phyloP scores from a whole-genome alignment of 2,797 vertebrate species.

The Chelmon rostratus region DNA sequence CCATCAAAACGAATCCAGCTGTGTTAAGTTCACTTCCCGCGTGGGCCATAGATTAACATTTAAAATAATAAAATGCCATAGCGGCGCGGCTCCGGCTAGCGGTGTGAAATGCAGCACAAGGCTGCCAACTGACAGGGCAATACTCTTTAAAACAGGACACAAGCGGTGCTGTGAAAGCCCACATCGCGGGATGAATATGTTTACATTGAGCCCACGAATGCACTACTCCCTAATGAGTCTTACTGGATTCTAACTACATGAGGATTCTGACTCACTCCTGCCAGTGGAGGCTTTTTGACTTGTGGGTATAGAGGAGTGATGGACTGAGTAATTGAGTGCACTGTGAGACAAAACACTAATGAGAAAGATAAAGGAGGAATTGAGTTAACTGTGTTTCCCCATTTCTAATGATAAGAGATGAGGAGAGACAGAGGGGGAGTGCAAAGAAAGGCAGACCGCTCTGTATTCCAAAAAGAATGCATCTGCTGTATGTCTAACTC shows the following conservation, averaged over 20 bases:
- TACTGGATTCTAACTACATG: slow-evolving; percentile 22
- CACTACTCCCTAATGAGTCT: slow-evolving; percentile 34
- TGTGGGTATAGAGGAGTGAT: slow-evolving; percentile 60
- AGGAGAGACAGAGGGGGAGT: slow-evolving; percentile 38
- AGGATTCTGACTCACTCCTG: slow-evolving; percentile 50
- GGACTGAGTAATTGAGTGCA: slow-evolving; percentile 71
- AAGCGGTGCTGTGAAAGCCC: neutral
- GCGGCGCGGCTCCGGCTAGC: slow-evolving; percentile 8
- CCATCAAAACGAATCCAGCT: slow-evolving; percentile 55
- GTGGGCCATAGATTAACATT: slow-evolving; percentile 55
- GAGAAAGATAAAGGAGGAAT: slow-evolving; percentile 75
- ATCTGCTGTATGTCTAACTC: slow-evolving; percentile 66
- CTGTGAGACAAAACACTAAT: slow-evolving; percentile 73
- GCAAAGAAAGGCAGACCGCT: slow-evolving; percentile 31
- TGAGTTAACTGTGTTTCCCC: slow-evolving; percentile 61
- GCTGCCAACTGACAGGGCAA: neutral
- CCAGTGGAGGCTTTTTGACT: slow-evolving; percentile 58
- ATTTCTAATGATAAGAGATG: slow-evolving; percentile 68
- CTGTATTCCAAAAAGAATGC: slow-evolving; percentile 51
- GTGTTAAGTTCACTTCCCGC: slow-evolving; percentile 36
- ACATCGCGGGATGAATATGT: neutral
- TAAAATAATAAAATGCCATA: slow-evolving; percentile 34
- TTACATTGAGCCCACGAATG: slow-evolving; percentile 22
- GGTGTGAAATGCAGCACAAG: neutral
- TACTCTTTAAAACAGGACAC: neutral